These are phyloP conservation scores for Philotrypesis tridentata DNA, from an alignment of 1,140 invertebrate species.

Conservation along the genomic window DNA sequence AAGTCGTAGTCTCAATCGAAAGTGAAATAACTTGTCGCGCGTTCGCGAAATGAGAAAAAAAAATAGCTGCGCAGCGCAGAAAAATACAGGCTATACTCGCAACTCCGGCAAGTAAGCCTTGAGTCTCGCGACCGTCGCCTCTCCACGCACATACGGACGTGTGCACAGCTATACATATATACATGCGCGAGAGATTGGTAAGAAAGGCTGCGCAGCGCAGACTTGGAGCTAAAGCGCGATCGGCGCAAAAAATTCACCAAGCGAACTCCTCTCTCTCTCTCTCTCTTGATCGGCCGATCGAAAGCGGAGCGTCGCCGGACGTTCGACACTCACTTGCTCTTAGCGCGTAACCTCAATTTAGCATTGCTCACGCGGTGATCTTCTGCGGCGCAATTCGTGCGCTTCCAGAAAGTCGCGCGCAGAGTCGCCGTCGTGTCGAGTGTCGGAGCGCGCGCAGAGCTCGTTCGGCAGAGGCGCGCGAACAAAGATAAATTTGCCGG, in stretches of 20 bases:
- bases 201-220: background rate
- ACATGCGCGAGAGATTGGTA: background rate
- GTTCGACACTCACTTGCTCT: constrained; percentile 38
- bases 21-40: constrained; percentile 31
- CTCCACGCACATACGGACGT: background rate
- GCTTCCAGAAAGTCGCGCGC: background rate
- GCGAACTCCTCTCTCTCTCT: background rate
- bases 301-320: constrained; percentile 26
- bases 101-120: too few relatives aligned
- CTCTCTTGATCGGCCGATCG: background rate
- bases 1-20: background rate
- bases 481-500: constrained; percentile 20
- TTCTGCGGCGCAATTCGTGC: background rate
- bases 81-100: background rate
- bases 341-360: constrained; percentile 35
- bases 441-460: background rate
- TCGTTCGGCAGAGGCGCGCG: background rate
- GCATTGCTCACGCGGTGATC: background rate
- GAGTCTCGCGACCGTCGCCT: background rate
- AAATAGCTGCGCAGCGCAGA: background rate
- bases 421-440: constrained; percentile 4
- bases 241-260: background rate
- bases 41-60: background rate
- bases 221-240: constrained; percentile 5
- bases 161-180: background rate